Evolutionary conservation across 1,140 invertebrate genomes (phyloP).

Genomic region (Potamilus streckersoni): DNA sequence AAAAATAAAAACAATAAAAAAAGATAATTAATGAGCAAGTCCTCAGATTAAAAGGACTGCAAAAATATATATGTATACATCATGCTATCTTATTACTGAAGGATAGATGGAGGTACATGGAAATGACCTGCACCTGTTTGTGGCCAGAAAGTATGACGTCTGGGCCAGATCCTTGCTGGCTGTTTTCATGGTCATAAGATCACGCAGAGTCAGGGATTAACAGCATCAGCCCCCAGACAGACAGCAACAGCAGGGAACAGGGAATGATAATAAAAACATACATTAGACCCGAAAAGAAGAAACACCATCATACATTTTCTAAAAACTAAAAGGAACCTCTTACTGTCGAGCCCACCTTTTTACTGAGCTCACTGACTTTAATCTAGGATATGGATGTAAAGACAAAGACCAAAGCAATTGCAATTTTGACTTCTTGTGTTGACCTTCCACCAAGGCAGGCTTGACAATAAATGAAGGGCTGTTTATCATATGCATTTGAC

Average conservation of each 20-base stretch:
- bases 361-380: too few species aligned
- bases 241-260: not conserved
- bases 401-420: too few species aligned
- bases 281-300: not conserved
- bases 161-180: constrained; percentile 95
- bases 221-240: constrained; percentile 1
- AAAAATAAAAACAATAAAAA: not conserved
- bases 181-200: constrained; percentile 63
- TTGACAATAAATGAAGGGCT: too few species aligned
- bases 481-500: too few species aligned
- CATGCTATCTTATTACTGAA: too few species aligned
- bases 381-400: too few species aligned
- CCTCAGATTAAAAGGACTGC: too few species aligned
- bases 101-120: not conserved
- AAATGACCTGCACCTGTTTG: constrained; percentile 80
- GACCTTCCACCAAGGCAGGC: too few species aligned
- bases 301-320: not conserved
- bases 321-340: too few species aligned
- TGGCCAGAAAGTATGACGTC: constrained; percentile 98
- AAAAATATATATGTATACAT: not conserved
- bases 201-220: constrained; percentile 15
- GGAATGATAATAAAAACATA: not conserved
- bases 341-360: too few species aligned
- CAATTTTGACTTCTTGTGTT: too few species aligned
- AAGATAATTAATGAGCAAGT: not conserved